phyloP scores from a whole-genome alignment of 2,797 vertebrate genomes.

The Coranthus polyacanthus region DNA sequence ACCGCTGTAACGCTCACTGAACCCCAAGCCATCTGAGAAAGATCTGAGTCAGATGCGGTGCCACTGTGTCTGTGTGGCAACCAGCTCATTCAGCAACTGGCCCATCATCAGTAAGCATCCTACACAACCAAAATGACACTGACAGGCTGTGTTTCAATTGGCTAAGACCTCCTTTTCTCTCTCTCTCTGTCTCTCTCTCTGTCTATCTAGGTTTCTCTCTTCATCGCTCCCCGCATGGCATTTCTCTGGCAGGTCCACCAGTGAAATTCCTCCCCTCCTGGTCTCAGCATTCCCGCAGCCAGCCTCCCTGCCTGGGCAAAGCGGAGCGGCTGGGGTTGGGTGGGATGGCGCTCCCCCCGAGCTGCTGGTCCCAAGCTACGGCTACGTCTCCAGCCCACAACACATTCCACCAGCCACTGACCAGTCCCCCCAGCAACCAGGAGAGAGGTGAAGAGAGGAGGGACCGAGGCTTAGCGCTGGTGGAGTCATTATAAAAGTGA shows the following conservation, averaged over 20 bases:
- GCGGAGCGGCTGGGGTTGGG: constrained; percentile 64
- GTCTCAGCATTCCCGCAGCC: constrained; percentile 83
- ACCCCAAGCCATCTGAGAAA: constrained; percentile 44
- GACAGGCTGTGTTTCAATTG: constrained; percentile 80
- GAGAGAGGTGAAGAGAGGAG: constrained; percentile 77
- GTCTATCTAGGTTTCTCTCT: constrained; percentile 77
- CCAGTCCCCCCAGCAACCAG: constrained; percentile 83
- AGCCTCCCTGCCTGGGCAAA: constrained; percentile 78
- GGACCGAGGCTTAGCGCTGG: constrained; percentile 43
- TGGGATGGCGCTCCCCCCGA: constrained; percentile 61
- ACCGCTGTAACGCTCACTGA: constrained; percentile 34
- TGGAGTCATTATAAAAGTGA: neutral
- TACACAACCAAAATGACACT: constrained; percentile 69
- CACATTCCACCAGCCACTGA: constrained; percentile 79
- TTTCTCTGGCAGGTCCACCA: constrained; percentile 85
- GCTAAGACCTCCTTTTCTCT: constrained; percentile 58
- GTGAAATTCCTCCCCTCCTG: constrained; percentile 83
- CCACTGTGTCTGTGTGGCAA: constrained; percentile 74
- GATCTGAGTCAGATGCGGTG: constrained; percentile 68
- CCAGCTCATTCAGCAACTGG: constrained; percentile 75
- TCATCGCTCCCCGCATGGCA: constrained; percentile 84
- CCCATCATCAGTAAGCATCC: constrained; percentile 79
- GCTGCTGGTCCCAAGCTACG: constrained; percentile 66
- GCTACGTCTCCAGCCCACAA: constrained; percentile 73
- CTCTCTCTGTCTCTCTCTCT: constrained; percentile 27